Conservation (phyloP, 2,888 invertebrate species). For the Cataglyphis livida region DNA sequence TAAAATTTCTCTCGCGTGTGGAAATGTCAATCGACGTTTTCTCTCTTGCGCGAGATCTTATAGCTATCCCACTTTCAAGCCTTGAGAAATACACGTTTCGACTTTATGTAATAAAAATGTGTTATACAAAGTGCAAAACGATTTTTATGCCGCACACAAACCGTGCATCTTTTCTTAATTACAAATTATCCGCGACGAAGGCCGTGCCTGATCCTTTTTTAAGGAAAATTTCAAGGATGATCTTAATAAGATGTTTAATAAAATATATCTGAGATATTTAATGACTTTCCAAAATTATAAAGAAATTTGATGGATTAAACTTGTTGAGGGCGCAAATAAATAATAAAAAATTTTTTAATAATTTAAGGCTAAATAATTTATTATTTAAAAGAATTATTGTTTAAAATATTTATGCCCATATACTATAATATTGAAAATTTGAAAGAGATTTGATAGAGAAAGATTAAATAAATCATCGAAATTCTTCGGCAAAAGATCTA, state of each 20-base stretch:
- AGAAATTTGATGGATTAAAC: not conserved
- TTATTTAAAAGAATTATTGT: not conserved
- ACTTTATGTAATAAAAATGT: not conserved
- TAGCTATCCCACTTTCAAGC: not conserved
- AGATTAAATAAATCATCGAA: not conserved
- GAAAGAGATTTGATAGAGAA: not conserved
- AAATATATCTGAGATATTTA: slow-evolving; percentile 7
- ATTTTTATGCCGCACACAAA: not conserved
- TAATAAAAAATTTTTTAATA: not conserved
- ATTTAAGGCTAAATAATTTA: not conserved
- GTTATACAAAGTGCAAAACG: not conserved
- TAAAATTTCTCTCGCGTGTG: slow-evolving; percentile 5
- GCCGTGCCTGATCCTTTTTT: not conserved
- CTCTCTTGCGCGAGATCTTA: not conserved
- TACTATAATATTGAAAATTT: slow-evolving; percentile 1
- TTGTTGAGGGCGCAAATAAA: not conserved
- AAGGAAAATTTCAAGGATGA: not conserved
- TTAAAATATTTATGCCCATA: not conserved
- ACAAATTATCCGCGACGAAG: not conserved
- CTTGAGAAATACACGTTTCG: not conserved
- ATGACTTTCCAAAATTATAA: not conserved
- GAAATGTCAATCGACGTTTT: not conserved
- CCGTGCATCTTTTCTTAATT: not conserved
- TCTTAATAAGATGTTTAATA: not conserved
- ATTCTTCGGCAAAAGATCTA: not conserved